These are phyloP conservation scores for Popillia japonica DNA, from an alignment of 1,140 invertebrate genomes.

Conservation along the genomic window DNA sequence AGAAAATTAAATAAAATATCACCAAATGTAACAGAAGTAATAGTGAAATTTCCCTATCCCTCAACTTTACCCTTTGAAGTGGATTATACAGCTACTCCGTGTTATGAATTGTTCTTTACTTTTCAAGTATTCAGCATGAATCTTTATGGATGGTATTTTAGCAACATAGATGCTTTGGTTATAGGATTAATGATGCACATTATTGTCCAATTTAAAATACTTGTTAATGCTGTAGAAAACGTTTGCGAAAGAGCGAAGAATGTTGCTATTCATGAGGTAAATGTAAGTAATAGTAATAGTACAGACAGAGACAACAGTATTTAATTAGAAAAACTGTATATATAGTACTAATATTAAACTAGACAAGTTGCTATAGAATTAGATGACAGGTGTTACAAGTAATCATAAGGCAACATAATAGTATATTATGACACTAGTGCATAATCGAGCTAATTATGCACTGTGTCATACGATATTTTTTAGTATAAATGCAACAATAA, in stretches of 20 bases:
- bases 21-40: constrained; percentile 37
- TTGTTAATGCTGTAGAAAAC: constrained; percentile 37
- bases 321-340: no score
- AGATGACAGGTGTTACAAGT: no score
- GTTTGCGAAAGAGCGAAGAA: constrained; percentile 27
- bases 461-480: no score
- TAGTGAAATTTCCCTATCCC: constrained; percentile 42
- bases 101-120: constrained; percentile 38
- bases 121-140: constrained; percentile 41
- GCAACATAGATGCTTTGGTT: constrained; percentile 41
- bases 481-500: no score
- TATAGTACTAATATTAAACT: no score
- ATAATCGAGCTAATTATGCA: no score
- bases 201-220: constrained; percentile 43
- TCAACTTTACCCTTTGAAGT: constrained; percentile 43
- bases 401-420: no score
- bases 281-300: no score
- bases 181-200: constrained; percentile 45
- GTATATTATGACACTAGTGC: no score
- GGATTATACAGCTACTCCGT: not conserved
- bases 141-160: constrained; percentile 43
- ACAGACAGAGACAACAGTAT: no score
- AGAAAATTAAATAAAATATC: constrained; percentile 1
- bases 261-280: not conserved
- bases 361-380: no score